Conservation (phyloP, 2,113 vertebrate genomes). For the Condylura cristata region DNA sequence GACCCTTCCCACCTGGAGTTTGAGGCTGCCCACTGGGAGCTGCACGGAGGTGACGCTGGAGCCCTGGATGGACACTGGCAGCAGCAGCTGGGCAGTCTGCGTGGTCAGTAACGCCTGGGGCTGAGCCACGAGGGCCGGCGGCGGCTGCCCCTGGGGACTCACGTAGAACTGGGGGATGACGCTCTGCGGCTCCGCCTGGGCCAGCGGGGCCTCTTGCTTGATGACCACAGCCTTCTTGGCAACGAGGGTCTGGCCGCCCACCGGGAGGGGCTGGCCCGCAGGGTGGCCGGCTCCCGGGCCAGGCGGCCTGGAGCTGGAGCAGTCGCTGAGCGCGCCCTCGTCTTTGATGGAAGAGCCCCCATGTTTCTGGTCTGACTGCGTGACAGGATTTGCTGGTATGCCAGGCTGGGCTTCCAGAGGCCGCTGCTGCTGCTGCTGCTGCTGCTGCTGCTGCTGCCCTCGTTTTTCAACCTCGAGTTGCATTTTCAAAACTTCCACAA, state of each 20-base stretch:
- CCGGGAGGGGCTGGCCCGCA: conserved; percentile 73
- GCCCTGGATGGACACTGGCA: conserved; percentile 90
- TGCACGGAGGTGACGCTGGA: conserved; percentile 86
- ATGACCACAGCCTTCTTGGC: conserved; percentile 87
- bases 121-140: conserved; percentile 85
- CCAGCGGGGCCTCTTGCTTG: conserved; percentile 88
- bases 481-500: conserved; percentile 97
- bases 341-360: conserved; percentile 81
- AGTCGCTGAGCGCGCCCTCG: conserved; percentile 82
- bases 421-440: neutral
- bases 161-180: conserved; percentile 90
- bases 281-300: conserved; percentile 68
- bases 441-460: conserved; percentile 84
- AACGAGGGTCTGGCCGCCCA: conserved; percentile 80
- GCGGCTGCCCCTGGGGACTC: conserved; percentile 89
- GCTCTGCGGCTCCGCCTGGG: conserved; percentile 83
- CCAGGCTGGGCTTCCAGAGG: conserved; percentile 6
- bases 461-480: conserved; percentile 97
- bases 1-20: conserved; percentile 88
- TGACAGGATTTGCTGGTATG: neutral
- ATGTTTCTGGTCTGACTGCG: conserved; percentile 76
- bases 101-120: conserved; percentile 91
- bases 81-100: conserved; percentile 89
- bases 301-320: conserved; percentile 82
- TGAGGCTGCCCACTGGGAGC: conserved; percentile 88